Conservation (phyloP, 2,797 vertebrate species). For the Petrocephalus sullivani region DNA sequence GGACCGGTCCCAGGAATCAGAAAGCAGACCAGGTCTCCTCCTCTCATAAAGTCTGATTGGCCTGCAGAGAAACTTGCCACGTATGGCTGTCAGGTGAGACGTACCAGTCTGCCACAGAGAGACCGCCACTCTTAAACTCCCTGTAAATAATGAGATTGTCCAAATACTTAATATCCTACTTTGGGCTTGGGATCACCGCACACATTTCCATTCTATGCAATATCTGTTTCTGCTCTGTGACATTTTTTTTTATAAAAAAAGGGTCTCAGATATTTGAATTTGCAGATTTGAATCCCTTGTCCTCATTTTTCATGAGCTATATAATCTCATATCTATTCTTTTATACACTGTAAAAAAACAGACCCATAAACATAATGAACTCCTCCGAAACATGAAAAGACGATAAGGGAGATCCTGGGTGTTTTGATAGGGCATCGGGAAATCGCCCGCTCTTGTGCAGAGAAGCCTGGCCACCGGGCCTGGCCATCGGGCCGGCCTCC, state of each 20-base stretch:
- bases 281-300: conserved; percentile 13
- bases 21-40: neutral
- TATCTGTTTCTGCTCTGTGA: neutral
- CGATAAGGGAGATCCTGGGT: conserved; percentile 7
- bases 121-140: conserved; percentile 1
- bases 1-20: neutral
- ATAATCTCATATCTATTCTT: conserved; percentile 13
- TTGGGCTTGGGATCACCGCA: conserved; percentile 1
- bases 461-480: neutral
- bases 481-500: neutral
- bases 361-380: conserved; percentile 16
- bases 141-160: conserved; percentile 23
- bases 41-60: neutral
- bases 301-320: conserved; percentile 40
- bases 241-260: neutral
- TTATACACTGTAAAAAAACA: conserved; percentile 21
- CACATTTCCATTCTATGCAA: conserved; percentile 8
- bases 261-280: conserved; percentile 7
- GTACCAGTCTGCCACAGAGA: neutral
- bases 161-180: conserved; percentile 12
- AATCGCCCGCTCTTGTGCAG: conserved; percentile 1
- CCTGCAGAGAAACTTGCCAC: neutral
- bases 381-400: conserved; percentile 13
- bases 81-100: neutral
- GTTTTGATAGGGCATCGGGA: neutral